Percentiles rank a stretch among this genome's conserved stretches.
These are phyloP conservation scores for Macrosoma leucophasiata DNA, from an alignment of 2,888 invertebrate genomes.

Conservation along the genomic window DNA sequence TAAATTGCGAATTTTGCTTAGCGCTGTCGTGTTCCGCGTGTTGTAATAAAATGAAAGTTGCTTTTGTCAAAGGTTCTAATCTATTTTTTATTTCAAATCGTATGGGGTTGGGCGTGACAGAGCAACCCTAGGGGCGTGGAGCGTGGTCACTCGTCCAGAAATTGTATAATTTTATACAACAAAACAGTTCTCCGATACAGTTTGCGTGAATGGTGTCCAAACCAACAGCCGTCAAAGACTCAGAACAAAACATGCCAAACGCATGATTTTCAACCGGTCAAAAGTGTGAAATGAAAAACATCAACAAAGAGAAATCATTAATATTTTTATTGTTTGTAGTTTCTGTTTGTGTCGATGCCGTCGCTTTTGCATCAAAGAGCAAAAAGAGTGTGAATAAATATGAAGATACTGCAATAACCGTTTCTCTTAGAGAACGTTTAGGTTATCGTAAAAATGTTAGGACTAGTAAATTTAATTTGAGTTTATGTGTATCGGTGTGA, in stretches of 20 bases:
- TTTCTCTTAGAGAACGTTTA: too few species aligned
- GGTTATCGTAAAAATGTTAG: too few species aligned
- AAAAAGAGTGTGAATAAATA: too few species aligned
- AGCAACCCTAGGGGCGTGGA: constrained; percentile 24
- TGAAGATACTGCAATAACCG: too few species aligned
- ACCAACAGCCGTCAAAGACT: constrained; percentile 53
- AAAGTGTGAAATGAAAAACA: constrained; percentile 53
- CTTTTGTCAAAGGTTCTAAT: too few species aligned
- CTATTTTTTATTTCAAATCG: constrained; percentile 37
- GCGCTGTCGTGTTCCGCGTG: too few species aligned
- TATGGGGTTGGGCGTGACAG: constrained; percentile 42
- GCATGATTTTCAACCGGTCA: constrained; percentile 43
- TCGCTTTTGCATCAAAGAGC: too few species aligned
- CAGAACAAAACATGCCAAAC: constrained; percentile 69
- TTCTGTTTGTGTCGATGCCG: constrained; percentile 8
- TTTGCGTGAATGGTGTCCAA: constrained; percentile 55
- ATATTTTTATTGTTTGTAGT: constrained; percentile 27
- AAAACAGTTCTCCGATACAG: constrained; percentile 52
- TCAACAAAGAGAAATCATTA: constrained; percentile 41
- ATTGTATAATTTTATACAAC: constrained; percentile 62
- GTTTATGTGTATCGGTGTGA: too few species aligned
- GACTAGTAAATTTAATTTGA: too few species aligned
- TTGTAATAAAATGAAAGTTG: too few species aligned
- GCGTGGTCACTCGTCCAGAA: constrained; percentile 53
- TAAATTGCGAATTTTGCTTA: too few species aligned